Percentiles rank a stretch among this genome's conserved stretches.
These are phyloP conservation scores for Temnothorax curvispinosus DNA, from an alignment of 1,140 invertebrate species.

Conservation along the genomic window DNA sequence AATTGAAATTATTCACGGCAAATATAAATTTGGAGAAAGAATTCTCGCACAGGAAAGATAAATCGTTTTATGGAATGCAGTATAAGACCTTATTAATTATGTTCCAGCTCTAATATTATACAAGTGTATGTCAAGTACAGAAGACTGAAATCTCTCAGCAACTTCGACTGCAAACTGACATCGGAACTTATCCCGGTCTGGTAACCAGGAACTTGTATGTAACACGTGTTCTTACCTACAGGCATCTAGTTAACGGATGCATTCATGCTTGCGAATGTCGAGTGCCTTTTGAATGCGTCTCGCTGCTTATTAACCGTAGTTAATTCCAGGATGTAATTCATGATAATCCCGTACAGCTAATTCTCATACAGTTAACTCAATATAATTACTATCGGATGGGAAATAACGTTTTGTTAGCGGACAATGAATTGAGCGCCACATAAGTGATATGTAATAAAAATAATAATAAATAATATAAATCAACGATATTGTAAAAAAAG, in stretches of 20 bases:
- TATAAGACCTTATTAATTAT: slow-evolving; percentile 47
- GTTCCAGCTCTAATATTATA: slow-evolving; percentile 33
- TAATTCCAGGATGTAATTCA: slow-evolving; percentile 22
- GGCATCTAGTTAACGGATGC: slow-evolving; percentile 63
- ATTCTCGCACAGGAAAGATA: background rate
- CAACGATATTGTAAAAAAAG: background rate
- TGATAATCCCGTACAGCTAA: background rate
- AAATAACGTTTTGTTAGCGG: background rate
- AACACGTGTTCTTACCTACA: slow-evolving; percentile 58
- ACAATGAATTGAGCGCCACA: background rate
- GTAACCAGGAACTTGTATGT: slow-evolving; percentile 40
- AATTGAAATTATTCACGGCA: background rate
- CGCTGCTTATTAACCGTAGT: slow-evolving; percentile 40
- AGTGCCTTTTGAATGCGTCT: slow-evolving; percentile 31
- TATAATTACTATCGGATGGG: background rate
- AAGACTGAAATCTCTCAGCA: slow-evolving; percentile 45
- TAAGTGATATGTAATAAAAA: background rate
- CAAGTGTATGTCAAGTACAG: slow-evolving; percentile 54
- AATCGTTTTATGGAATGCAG: background rate
- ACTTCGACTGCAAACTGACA: slow-evolving; percentile 50
- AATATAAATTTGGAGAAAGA: background rate
- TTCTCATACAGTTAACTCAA: background rate
- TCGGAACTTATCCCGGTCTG: slow-evolving; percentile 52
- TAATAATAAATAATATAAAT: background rate
- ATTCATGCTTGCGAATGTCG: slow-evolving; percentile 26